phyloP scores from a whole-genome alignment of 2,797 vertebrate species.

The Chelmon rostratus region DNA sequence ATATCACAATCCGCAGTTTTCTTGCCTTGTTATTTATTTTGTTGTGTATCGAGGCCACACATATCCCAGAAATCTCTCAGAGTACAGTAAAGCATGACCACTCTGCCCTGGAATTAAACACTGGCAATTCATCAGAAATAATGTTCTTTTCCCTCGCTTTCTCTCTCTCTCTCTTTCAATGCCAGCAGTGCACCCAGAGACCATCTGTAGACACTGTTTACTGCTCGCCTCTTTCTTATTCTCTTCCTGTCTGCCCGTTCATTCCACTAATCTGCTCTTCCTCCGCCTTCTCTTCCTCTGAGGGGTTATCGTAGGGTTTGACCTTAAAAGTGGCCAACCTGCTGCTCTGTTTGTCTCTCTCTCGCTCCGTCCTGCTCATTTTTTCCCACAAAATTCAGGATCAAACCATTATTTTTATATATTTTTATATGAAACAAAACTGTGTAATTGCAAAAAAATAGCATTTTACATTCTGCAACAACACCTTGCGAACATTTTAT shows the following conservation, averaged over 20 bases:
- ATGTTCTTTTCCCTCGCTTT: neutral
- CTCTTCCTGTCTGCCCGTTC: constrained; percentile 1
- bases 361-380: neutral
- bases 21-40: constrained; percentile 38
- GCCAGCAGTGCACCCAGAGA: constrained; percentile 7
- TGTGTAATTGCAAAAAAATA: neutral
- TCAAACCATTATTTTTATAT: neutral
- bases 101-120: constrained; percentile 48
- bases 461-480: too few relatives aligned
- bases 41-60: constrained; percentile 21
- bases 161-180: neutral
- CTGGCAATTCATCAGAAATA: constrained; percentile 53
- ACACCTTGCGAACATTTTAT: too few relatives aligned
- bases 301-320: constrained; percentile 13
- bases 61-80: constrained; percentile 40
- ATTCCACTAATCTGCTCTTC: constrained; percentile 1
- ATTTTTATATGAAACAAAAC: neutral
- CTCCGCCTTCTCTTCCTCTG: constrained; percentile 2
- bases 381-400: neutral
- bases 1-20: constrained; percentile 8
- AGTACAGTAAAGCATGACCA: constrained; percentile 37
- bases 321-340: constrained; percentile 10
- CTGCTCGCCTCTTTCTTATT: neutral
- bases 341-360: neutral
- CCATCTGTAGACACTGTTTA: neutral